A percentile compares a stretch with the other conserved stretches of the same genome.
Conservation (phyloP, 1,140 invertebrate genomes). For the Yoshiicerus persimilis region DNA sequence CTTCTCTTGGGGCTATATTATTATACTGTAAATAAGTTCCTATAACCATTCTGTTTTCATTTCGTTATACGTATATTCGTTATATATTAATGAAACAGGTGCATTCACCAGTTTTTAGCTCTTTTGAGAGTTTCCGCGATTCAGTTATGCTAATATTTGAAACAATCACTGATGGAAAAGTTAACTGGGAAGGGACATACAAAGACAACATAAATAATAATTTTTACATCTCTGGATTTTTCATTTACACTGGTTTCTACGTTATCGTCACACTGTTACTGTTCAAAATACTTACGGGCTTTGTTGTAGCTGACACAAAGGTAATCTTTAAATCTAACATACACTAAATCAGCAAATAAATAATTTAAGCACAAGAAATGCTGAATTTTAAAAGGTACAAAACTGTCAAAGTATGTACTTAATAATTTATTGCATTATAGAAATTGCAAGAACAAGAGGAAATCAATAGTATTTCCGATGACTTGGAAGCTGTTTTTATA, state of each 20-base stretch:
- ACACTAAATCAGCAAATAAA: no score
- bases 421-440: background rate
- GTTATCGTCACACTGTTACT: background rate
- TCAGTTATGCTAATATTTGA: background rate
- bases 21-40: no score
- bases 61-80: no score
- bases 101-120: background rate
- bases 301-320: background rate
- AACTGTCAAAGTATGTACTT: no score
- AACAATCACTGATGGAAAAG: background rate
- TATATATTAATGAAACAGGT: no score
- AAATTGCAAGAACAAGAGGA: background rate
- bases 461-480: slow-evolving; percentile 48
- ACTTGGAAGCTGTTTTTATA: background rate
- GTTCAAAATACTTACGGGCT: background rate
- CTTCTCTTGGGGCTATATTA: no score
- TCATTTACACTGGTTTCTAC: background rate
- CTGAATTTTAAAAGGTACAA: no score
- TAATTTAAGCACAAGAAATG: no score
- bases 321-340: background rate
- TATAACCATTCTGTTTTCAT: background rate
- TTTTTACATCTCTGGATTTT: background rate
- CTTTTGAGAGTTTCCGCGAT: background rate
- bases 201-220: background rate
- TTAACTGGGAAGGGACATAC: background rate